Base-by-base conservation (phyloP, 2,888 invertebrate genomes). In the Drosophila seclusa region DNA sequence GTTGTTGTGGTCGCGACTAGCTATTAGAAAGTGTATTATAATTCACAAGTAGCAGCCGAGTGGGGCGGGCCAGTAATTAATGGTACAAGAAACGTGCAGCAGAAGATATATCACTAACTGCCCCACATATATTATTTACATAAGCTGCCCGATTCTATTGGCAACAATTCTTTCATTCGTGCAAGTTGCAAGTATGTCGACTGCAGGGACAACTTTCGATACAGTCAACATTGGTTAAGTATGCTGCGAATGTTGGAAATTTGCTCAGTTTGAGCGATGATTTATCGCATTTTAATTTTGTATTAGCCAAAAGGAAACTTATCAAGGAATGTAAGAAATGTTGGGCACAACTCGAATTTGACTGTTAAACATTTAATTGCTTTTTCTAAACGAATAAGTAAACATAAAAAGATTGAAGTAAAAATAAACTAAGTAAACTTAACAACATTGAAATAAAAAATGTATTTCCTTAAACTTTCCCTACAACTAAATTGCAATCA, bases 21-120 rank as follows among this genome's bases (percentile, higher is more conserved):
- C 57, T 27, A 57, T 68, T 68, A 40, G 40, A 40, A 50, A 57
- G 69, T 50, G 32, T 57, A 40, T 50, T 42, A 50, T 3, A 34
- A 27, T 67, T 24, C 11, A 36, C 16, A 32, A 68, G 27, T 49
- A 36, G 16, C 29, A 45, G 10, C 6, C 4, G 21, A 32, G 11
- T 18, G 24, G 8, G n/a, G 10, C 13, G 42, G 48, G 21, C 13
- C n/a, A 3, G 32, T 32, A 38, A 40, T 40, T 21, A 40, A 40
- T 55, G 38, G 18, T 18, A 5, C 29, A 49, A 18, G 27, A 29
- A 49, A 10, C 18, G 18, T 5, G 2, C 18, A 6, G 29, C 50
- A 50, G 16, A 24, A 16, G 4, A 45, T 45, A 45, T 45, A 45
- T 24, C 45, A 2, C 21, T 24, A 8, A 45, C 2, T 45, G 45